Percentiles rank a stretch among this genome's conserved stretches.
These are phyloP conservation scores for Aptenodytes patagonicus DNA, from an alignment of 2,113 vertebrate genomes.

Conservation along the genomic window DNA sequence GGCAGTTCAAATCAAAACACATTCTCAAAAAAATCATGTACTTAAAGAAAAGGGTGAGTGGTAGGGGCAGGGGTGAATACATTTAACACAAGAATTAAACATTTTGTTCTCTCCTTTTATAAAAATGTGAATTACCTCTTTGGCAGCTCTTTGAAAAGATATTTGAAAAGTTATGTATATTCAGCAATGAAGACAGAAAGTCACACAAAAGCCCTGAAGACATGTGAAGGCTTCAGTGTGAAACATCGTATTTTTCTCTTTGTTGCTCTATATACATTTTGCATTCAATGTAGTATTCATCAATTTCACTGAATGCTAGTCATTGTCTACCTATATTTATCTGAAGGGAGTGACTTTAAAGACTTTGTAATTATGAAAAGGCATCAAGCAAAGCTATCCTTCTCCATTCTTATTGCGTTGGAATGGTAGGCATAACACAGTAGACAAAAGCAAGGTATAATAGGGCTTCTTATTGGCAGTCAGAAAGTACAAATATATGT, in stretches of 20 bases:
- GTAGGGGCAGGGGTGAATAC: neutral
- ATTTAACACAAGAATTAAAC: constrained; percentile 53
- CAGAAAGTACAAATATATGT: neutral
- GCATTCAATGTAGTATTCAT: constrained; percentile 21
- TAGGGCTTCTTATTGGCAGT: constrained; percentile 6
- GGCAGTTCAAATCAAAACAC: neutral
- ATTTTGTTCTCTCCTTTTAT: neutral
- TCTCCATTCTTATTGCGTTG: constrained; percentile 19
- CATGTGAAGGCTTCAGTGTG: constrained; percentile 36
- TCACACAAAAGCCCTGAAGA: constrained; percentile 47
- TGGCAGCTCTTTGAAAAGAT: constrained; percentile 50
- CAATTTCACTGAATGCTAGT: constrained; percentile 43
- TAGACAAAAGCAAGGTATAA: constrained; percentile 44
- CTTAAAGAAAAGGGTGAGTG: neutral
- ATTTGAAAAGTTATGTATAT: constrained; percentile 56
- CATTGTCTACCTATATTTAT: constrained; percentile 49
- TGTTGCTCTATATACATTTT: constrained; percentile 21
- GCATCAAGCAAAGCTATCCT: constrained; percentile 35
- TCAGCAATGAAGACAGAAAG: constrained; percentile 48
- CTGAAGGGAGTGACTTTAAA: constrained; percentile 52
- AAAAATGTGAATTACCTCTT: constrained; percentile 38
- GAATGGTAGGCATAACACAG: constrained; percentile 15
- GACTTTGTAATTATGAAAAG: constrained; percentile 61
- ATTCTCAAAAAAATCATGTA: neutral
- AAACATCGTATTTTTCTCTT: constrained; percentile 38